Conservation (phyloP, 2,888 invertebrate species). For the Scaeva pyrastri region DNA sequence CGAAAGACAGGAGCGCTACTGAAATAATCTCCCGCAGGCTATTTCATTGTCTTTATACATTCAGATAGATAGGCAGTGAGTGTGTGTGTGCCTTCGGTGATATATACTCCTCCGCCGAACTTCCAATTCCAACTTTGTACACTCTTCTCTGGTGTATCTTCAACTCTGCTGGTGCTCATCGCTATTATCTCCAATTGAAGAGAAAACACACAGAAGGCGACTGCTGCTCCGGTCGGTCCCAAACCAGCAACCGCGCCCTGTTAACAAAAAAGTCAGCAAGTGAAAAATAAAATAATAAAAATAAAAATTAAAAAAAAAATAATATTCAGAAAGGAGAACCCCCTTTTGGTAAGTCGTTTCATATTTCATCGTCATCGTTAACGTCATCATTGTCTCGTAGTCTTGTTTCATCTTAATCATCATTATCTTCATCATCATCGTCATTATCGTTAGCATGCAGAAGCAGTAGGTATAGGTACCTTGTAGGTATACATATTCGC, state of each 20-base stretch:
- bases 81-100: slow-evolving; percentile 51
- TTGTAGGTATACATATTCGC: neutral
- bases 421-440: slow-evolving; percentile 5
- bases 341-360: slow-evolving; percentile 73
- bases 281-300: slow-evolving; percentile 35
- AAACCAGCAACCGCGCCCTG: slow-evolving; percentile 76
- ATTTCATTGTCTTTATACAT: slow-evolving; percentile 65
- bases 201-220: slow-evolving; percentile 61
- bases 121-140: slow-evolving; percentile 16
- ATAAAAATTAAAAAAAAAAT: slow-evolving; percentile 21
- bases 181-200: slow-evolving; percentile 61
- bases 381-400: slow-evolving; percentile 56
- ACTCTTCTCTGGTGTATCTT: slow-evolving; percentile 52
- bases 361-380: slow-evolving; percentile 73
- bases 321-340: slow-evolving; percentile 38
- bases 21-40: slow-evolving; percentile 70
- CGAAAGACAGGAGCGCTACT: slow-evolving; percentile 61
- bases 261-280: slow-evolving; percentile 39
- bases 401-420: slow-evolving; percentile 49
- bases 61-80: neutral
- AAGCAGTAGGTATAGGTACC: neutral
- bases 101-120: slow-evolving; percentile 56
- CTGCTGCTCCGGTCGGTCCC: slow-evolving; percentile 62
- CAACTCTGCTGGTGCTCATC: slow-evolving; percentile 61
- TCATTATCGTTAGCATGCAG: neutral